These are phyloP conservation scores for Muscina levida DNA, from an alignment of 2,888 invertebrate species.

Conservation along the genomic window DNA sequence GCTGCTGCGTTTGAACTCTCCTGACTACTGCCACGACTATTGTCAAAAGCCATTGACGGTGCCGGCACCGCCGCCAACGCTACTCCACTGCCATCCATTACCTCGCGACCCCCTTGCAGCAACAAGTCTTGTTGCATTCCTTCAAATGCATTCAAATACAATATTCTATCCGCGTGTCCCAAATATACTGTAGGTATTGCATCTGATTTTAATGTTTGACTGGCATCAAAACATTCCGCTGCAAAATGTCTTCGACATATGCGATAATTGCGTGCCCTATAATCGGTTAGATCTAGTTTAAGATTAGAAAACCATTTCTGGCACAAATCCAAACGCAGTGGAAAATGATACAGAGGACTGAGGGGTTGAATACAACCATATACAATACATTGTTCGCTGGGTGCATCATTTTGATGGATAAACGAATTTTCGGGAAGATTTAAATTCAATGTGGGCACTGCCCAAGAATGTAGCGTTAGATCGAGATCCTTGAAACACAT, in stretches of 20 bases:
- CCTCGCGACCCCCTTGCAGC: constrained; percentile 18
- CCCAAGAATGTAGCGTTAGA: constrained; percentile 61
- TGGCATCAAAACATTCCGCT: constrained; percentile 66
- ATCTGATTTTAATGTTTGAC: constrained; percentile 67
- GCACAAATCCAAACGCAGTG: constrained; percentile 70
- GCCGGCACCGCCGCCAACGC: not conserved
- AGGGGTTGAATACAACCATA: constrained; percentile 60
- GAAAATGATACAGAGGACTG: constrained; percentile 67
- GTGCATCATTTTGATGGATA: constrained; percentile 58
- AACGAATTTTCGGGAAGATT: constrained; percentile 61
- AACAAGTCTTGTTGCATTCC: constrained; percentile 23
- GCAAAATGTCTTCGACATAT: constrained; percentile 74
- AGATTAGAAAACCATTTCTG: constrained; percentile 75
- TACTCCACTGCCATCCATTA: not conserved
- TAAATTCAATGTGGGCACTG: constrained; percentile 67
- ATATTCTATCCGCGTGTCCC: constrained; percentile 71
- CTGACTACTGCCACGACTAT: constrained; percentile 62
- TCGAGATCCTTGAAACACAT: constrained; percentile 64
- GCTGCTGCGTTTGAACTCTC: constrained; percentile 49
- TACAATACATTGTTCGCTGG: constrained; percentile 57
- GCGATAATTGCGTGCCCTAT: constrained; percentile 63
- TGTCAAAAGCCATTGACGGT: constrained; percentile 39
- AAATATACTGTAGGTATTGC: constrained; percentile 74
- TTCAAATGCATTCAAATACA: constrained; percentile 53
- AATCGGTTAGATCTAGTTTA: constrained; percentile 64